These are phyloP conservation scores for Caenorhabditis latens DNA, from an alignment of 1,140 invertebrate species.

Conservation along the genomic window DNA sequence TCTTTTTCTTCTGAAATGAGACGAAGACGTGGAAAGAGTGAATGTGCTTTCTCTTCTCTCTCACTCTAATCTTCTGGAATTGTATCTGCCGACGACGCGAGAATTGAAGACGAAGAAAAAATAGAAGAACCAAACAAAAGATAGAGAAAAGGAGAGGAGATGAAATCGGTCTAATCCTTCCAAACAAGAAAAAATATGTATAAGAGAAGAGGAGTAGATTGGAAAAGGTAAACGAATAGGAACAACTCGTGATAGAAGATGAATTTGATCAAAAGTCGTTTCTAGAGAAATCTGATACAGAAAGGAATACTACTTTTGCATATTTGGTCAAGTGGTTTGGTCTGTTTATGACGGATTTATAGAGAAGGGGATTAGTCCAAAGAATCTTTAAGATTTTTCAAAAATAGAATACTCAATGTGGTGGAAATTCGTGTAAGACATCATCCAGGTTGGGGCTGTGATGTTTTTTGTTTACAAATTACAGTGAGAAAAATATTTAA, in stretches of 20 bases:
- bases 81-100: conserved; percentile 30
- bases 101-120: neutral
- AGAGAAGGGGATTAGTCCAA: neutral
- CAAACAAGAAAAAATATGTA: conserved; percentile 27
- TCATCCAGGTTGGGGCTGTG: too few species aligned
- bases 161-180: conserved; percentile 39
- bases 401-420: neutral
- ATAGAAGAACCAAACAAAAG: conserved; percentile 35
- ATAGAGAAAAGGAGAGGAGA: conserved; percentile 23
- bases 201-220: neutral
- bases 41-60: neutral
- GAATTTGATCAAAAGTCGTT: neutral
- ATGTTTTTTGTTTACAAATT: too few species aligned
- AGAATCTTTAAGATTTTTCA: neutral
- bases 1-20: conserved; percentile 28
- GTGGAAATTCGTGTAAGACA: too few species aligned
- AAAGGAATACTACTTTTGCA: too few species aligned
- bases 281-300: neutral
- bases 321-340: neutral
- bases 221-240: neutral
- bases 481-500: too few species aligned
- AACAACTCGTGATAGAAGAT: neutral
- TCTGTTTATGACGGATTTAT: conserved; percentile 15
- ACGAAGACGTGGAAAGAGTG: neutral
- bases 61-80: conserved; percentile 49